Evolutionary conservation across 2,888 invertebrate genomes (phyloP).

Genomic region (Himalopsyche anomala): DNA sequence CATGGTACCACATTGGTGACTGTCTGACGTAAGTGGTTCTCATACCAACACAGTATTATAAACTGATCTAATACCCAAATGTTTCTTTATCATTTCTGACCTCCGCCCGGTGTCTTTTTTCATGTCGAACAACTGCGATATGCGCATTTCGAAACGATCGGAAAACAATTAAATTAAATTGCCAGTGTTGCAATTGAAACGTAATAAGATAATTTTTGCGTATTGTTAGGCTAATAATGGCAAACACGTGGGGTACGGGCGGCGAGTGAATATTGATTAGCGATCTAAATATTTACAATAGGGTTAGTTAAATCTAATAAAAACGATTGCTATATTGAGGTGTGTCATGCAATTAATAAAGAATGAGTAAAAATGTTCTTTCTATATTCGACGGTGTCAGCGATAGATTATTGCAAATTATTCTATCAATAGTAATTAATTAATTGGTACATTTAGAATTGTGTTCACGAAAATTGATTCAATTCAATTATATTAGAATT

Average conservation of each 20-base stretch:
- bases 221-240: not conserved
- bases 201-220: not conserved
- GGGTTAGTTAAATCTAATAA: not conserved
- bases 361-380: too few species aligned
- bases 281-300: not conserved
- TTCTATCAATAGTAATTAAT: too few species aligned
- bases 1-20: not conserved
- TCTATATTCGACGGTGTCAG: too few species aligned
- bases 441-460: too few species aligned
- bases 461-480: too few species aligned
- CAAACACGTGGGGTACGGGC: not conserved
- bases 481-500: too few species aligned
- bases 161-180: slow-evolving; percentile 26
- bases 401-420: too few species aligned
- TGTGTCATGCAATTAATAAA: too few species aligned
- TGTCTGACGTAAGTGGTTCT: not conserved
- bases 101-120: not conserved
- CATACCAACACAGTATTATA: not conserved
- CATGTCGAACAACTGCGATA: not conserved
- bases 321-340: too few species aligned
- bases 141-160: slow-evolving; percentile 4
- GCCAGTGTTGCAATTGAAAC: not conserved
- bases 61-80: not conserved
- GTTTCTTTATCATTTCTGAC: not conserved
- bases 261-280: not conserved